Evolutionary conservation across 1,140 invertebrate genomes (phyloP), one percentile per base, ranked within the genome.

Genomic region (Pomacea maculata): DNA sequence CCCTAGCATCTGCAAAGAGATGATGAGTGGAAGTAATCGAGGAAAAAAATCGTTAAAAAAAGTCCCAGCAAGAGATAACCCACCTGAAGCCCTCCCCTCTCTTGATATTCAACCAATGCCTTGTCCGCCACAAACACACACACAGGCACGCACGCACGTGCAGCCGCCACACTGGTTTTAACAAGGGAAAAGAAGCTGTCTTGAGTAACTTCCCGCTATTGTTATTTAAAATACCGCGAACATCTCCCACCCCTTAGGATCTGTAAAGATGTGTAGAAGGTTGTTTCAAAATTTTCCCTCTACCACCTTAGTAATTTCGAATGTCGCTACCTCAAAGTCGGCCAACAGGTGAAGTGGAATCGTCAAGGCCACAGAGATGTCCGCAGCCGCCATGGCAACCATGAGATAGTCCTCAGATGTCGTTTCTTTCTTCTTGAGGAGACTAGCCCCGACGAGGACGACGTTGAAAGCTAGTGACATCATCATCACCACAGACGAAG

Each of bases 401-500:
- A 78, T 63, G 63, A 78, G 75, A 11, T 64, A 29, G 64, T 78
- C 75, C 64, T 52, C 75, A 45, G 75, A 45, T 4, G 75, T 78
- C 25, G 1, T 19, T 11, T 78, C 34, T 9, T 29, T 34, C 75
- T 25, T 65, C 7, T 65, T n/a, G 64, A n/a, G 19, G 25, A 78
- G 64, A 45, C 75, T 78, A 45, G 34, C 75, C 14, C 57, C 63
- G 57, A 78, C 14, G 10, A 78, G 63, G 17, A 78, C 0, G 12
- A 21, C 15, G 75, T 78, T 78, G 63, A 65, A 19, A 10, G 54
- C 2, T 14, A 78, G 64, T 63, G 75, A 78, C 7, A 63, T 34
- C 63, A 78, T 7, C 34, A 65, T 65, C 14, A 78, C 75, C 29
- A 45, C 65, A 65, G 75, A 68, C 25, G 68, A 45, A 5, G 75